Base-by-base conservation (phyloP, 1,140 invertebrate species). In the Habropoda laboriosa region DNA sequence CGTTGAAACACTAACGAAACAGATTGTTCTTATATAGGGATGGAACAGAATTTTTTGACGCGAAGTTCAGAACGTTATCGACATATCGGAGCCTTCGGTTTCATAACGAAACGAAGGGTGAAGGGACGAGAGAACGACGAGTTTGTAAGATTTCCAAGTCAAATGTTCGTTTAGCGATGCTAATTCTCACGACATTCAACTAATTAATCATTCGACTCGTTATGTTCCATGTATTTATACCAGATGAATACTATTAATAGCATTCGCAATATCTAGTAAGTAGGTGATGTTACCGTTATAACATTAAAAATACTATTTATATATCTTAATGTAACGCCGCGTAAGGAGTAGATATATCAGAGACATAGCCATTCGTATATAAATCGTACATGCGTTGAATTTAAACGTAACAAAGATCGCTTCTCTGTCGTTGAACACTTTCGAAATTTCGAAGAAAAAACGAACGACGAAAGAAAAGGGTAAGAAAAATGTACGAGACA, bases 261-360 rank as follows among this genome's bases (percentile, higher is more conserved):
- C 82, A 84, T 82, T 86, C 83, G 79, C 80, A 84, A 83, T 81
- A 89, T 87, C 82, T 88, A 89, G 87, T 68, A 79, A 73, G 86
- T 89, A 91, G 84, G 84, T 83, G 86, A 91, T 92, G 92, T 92
- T 92, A 92, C 88, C 91, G 91, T 92, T 92, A 91, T 88, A 87
- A 86, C 74, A 91, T 91, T 91, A 88, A 92, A 91, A 87, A 91
- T 91, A 92, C 90, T 92, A 92, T 92, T 92, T 93, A 93, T 93
- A 87, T 92, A 91, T 90, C 88, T 91, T 80, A 86, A 89, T 83
- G 85, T 91, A 91, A 84, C 74, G 82, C 70, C 85, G 79, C 73
- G 70, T 90, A 89, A 89, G 80, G 66, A 87, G 83, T 89, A 86
- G 86, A 86, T 85, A 80, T 89, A 86, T 71, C 71, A 80, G 76